Conservation (phyloP, 2,797 vertebrate genomes). For the Enteromius fasciolatus region DNA sequence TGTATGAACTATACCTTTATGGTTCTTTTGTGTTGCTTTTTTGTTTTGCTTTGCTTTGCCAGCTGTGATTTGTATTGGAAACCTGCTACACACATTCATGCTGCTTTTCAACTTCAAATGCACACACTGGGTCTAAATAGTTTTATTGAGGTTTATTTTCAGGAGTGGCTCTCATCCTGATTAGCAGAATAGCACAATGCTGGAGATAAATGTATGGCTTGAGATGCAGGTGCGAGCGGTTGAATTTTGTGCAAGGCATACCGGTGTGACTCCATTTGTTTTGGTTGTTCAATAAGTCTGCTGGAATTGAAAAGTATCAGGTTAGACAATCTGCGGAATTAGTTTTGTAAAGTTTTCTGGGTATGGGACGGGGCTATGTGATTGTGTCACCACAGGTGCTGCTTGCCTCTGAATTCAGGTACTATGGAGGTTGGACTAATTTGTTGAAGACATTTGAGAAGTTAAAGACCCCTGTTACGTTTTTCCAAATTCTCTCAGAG, state of each 20-base stretch:
- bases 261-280: slow-evolving; percentile 5
- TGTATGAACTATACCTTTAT: neutral
- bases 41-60: neutral
- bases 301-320: slow-evolving; percentile 22
- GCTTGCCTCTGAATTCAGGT: neutral
- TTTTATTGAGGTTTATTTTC: neutral
- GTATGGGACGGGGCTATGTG: neutral
- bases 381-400: neutral
- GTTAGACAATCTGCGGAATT: slow-evolving; percentile 20
- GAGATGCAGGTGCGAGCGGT: neutral
- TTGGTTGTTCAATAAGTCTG: slow-evolving; percentile 15
- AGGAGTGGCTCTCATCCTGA: neutral
- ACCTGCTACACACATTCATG: neutral
- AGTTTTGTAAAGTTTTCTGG: neutral
- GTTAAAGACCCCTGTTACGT: neutral
- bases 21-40: neutral
- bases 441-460: neutral
- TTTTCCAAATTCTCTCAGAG: neutral
- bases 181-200: slow-evolving; percentile 11
- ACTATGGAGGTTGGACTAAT: neutral
- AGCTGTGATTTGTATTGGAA: neutral
- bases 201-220: slow-evolving; percentile 12
- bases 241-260: slow-evolving; percentile 1
- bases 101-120: neutral
- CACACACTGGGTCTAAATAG: slow-evolving; percentile 13